A percentile compares a stretch with the other conserved stretches of the same genome.
Evolutionary conservation across 2,888 invertebrate genomes (phyloP).

Genomic region (Gnatocerus cornutus): DNA sequence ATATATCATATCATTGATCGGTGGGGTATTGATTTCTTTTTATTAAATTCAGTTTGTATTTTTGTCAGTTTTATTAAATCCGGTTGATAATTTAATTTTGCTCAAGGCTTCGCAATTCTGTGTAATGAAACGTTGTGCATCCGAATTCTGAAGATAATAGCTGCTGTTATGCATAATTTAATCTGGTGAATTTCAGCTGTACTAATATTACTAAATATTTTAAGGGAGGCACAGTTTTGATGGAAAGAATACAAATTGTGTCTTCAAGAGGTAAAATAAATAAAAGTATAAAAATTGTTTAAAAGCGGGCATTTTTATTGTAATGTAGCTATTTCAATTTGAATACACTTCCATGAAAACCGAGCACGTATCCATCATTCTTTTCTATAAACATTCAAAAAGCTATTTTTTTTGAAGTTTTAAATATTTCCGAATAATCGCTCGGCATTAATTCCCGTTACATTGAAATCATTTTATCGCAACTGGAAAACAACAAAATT

Average conservation of each 20-base stretch:
- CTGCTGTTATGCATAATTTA: constrained; percentile 27
- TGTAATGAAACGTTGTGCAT: constrained; percentile 20
- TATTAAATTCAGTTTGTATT: constrained; percentile 11
- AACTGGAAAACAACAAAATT: neutral
- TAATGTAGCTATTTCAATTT: too few species aligned
- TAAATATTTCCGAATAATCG: neutral
- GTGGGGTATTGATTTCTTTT: neutral
- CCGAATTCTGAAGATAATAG: constrained; percentile 17
- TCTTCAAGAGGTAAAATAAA: neutral
- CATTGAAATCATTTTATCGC: neutral
- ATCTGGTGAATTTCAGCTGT: constrained; percentile 15
- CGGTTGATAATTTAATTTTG: constrained; percentile 10
- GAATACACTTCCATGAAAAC: too few species aligned
- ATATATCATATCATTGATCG: neutral
- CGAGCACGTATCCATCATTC: too few species aligned
- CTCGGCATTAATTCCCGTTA: constrained; percentile 3
- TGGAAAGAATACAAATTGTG: neutral
- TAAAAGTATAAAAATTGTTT: too few species aligned
- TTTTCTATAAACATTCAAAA: too few species aligned
- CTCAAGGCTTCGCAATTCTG: neutral
- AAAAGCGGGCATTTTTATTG: too few species aligned
- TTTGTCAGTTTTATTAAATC: constrained; percentile 17
- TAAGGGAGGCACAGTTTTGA: constrained; percentile 1
- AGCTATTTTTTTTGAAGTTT: too few species aligned
- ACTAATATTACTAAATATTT: constrained; percentile 34